Conservation (phyloP, 2,797 vertebrate species). For the Choloepus didactylus region DNA sequence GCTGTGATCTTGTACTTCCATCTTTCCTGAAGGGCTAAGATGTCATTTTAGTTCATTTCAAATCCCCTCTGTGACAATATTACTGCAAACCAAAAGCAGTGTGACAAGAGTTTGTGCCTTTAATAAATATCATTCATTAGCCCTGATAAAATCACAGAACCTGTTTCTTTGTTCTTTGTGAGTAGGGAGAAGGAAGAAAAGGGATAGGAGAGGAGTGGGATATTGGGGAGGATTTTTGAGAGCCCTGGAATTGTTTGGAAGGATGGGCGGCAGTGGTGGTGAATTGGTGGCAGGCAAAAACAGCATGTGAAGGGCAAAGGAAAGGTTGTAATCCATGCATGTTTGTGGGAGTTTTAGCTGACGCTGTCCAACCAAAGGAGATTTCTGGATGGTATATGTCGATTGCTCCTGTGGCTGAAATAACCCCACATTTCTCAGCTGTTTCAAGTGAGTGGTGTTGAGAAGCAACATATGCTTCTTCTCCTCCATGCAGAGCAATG, state of each 20-base stretch:
- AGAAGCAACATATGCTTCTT: constrained; percentile 66
- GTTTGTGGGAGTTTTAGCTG: constrained; percentile 46
- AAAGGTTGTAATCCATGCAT: not conserved
- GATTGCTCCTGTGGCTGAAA: constrained; percentile 36
- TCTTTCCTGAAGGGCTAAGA: not conserved
- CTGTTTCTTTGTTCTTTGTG: not conserved
- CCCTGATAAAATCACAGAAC: not conserved
- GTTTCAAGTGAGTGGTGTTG: constrained; percentile 63
- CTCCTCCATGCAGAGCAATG: not conserved
- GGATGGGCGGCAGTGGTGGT: not conserved
- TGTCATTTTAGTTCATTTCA: constrained; percentile 44
- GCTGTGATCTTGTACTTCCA: not conserved
- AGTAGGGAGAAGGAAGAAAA: constrained; percentile 1
- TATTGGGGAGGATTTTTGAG: not conserved
- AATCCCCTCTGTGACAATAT: not conserved
- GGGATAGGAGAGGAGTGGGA: not conserved
- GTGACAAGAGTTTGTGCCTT: not conserved
- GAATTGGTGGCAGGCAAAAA: not conserved
- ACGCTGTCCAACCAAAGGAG: constrained; percentile 40
- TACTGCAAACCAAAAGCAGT: not conserved
- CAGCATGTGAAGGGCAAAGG: not conserved
- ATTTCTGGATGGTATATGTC: constrained; percentile 54
- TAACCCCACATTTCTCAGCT: constrained; percentile 41
- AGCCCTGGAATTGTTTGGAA: not conserved
- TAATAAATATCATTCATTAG: constrained; percentile 2